These are phyloP conservation scores for Oreotrochilus melanogaster DNA, from an alignment of 2,113 vertebrate genomes.

Conservation along the genomic window DNA sequence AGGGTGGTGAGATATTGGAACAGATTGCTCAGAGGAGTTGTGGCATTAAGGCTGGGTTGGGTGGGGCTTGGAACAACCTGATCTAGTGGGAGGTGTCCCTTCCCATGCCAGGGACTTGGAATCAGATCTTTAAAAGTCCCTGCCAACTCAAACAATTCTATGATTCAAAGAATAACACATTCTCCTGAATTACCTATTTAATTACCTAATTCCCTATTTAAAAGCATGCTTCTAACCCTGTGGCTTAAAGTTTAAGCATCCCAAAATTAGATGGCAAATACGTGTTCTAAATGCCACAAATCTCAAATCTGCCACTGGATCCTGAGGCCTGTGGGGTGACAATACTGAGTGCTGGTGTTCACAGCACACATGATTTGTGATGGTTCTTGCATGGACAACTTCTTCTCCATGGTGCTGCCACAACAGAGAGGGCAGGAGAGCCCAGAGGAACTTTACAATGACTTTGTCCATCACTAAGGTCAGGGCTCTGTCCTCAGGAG, in stretches of 20 bases:
- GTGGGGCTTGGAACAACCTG: too few species aligned
- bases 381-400: neutral
- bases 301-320: neutral
- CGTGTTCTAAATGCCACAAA: neutral
- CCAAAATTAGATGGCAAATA: neutral
- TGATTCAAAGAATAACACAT: neutral
- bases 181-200: neutral
- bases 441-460: neutral
- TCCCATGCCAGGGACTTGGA: too few species aligned
- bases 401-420: neutral
- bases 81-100: too few species aligned
- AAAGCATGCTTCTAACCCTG: neutral
- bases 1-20: too few species aligned
- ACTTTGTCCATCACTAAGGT: neutral
- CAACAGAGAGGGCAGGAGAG: neutral
- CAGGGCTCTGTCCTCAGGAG: neutral
- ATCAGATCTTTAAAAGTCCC: too few species aligned
- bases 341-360: neutral
- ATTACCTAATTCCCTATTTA: neutral
- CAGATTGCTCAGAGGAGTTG: too few species aligned
- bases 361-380: neutral
- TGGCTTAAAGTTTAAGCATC: neutral
- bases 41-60: too few species aligned
- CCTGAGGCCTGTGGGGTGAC: neutral
- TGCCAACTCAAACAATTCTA: neutral